Percentiles rank a stretch among this genome's conserved stretches.
These are phyloP conservation scores for Hippopotamus amphibius DNA, from an alignment of 2,113 vertebrate genomes.

Conservation along the genomic window DNA sequence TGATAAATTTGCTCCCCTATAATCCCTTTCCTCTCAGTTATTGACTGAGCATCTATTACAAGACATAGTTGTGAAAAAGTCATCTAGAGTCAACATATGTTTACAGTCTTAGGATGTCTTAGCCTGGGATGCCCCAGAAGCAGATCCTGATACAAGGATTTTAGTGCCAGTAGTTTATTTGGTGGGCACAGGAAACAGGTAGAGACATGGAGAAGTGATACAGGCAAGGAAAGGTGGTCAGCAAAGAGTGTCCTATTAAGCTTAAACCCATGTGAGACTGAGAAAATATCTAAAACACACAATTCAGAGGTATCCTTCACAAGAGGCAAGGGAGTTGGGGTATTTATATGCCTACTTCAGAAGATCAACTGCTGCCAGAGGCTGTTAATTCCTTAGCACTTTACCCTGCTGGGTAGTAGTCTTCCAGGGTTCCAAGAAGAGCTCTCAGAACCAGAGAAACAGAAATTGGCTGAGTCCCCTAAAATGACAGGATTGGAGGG, in stretches of 20 bases:
- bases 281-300: background rate
- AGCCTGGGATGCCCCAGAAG: background rate
- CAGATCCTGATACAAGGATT: background rate
- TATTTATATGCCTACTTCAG: background rate
- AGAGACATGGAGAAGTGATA: background rate
- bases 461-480: background rate
- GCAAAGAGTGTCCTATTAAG: background rate
- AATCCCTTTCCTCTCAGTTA: background rate
- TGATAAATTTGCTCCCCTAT: background rate
- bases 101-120: background rate
- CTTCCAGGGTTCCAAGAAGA: background rate
- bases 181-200: background rate
- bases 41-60: background rate
- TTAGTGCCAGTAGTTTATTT: background rate
- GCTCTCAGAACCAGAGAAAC: background rate
- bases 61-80: background rate
- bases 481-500: background rate
- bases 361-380: background rate
- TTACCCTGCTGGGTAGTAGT: background rate
- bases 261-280: background rate
- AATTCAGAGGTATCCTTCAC: background rate
- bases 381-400: background rate
- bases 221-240: background rate
- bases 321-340: too few species aligned
- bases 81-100: background rate